Evolutionary conservation across 2,888 invertebrate species (phyloP), one percentile per base, ranked within the genome.

Genomic region (Theretra japonica): DNA sequence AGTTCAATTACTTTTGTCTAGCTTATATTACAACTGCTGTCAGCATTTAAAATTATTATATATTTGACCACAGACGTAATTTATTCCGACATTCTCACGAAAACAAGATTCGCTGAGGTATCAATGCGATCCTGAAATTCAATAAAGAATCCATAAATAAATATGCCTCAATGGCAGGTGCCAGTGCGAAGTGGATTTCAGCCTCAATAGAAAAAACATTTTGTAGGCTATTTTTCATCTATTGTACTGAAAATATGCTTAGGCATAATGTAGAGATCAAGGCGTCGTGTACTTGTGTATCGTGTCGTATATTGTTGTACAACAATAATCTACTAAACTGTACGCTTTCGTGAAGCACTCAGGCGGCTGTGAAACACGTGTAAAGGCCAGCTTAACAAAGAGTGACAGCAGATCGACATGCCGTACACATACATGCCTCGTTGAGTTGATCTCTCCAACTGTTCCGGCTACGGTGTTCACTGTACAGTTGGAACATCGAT

Each of bases 1-100:
- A 11, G 70, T 73, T 72, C 25, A 62, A 59, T 70, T 69, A 70
- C 68, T 71, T 58, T 70, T 62, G 33, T 56, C 57, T 50, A 59
- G 50, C 69, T 33, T 62, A 57, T 57, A 33, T 41, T n/a, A 23
- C 48, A 2, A 17, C 48, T 48, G 11, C 33, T 11, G 65, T 33
- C 41, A 65, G 56, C 48, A 23, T 17, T 17, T 41, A 21, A 15
- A 65, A 48, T 48, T 65, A 8, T 4, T 15, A 41, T 15, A 11
- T 41, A 41, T 33, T 33, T 17, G 17, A 19, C 19, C 53, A n/a
- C 4, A n/a, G n/a, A 0, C n/a, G 53, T 53, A 53, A 7, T 6
- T 6, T 19, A 19, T 53, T 17, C n/a, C 4, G 19, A 53, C 53
- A 7, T n/a, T 53, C n/a, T 53, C n/a, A 53, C n/a, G 3, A 53